Base-by-base conservation (phyloP, 2,888 invertebrate species). In the Drosophila pseudotalamancana region DNA sequence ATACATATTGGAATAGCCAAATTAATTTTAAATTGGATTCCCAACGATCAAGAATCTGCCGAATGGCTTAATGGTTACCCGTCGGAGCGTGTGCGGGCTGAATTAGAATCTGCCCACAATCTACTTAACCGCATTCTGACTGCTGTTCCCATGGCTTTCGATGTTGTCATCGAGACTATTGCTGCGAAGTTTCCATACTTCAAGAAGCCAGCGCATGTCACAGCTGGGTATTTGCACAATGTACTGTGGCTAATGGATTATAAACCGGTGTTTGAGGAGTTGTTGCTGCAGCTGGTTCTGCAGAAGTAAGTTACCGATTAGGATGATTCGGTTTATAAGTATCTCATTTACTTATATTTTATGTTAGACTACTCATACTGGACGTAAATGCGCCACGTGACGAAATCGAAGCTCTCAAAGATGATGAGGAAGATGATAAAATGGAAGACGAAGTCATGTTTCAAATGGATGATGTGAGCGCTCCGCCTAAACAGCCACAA, bases 161-260 rank as follows among this genome's bases (percentile, higher is more conserved):
- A 95, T 65, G 90, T 96, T 18, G 90, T 97, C 14, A 89, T 96
- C 75, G 93, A 95, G 42, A 92, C 94, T 9, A 91, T 97, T 14
- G 92, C 93, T 54, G 92, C 92, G 3, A 92, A 93, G 43, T 97
- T 95, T 90, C 98, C 98, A 0, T 98, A 96, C 89, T 93, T 94
- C 88, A 95, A 94, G 82, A 94, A 93, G 56, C 92, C 94, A 0
- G 91, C 94, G 3, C 94, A 94, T 81, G 89, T 93, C 1, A 95
- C 96, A 71, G 95, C 95, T 83, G 94, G 95, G 9, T 98, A 95
- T 90, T 90, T 97, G 14, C 94, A 95, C 87, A 97, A 97, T 90
- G 90, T 97, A 37, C 92, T 98, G 50, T 94, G 94, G 93, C 93
- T 97, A 72, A 92, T 95, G 61, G 93, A 94, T 37, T 97, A 97